Evolutionary conservation across 2,888 invertebrate genomes (phyloP), one percentile per base, ranked within the genome.

Genomic region (Serripes groenlandicus): DNA sequence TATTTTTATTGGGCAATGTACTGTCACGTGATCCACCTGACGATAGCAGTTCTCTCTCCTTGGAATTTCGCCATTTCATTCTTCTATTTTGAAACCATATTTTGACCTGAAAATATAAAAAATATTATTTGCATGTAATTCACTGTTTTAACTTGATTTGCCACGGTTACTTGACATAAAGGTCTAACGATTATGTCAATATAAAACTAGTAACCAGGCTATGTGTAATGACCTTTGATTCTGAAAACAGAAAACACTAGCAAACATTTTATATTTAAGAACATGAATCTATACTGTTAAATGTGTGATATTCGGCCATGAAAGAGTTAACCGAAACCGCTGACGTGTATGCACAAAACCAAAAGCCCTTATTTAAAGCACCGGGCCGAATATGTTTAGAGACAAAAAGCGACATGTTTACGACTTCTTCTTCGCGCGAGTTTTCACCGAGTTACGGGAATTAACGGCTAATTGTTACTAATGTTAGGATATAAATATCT

Each of bases 41-140:
- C 0, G 99, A 98, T 32, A 99, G 95, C 0, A 99, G 96, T 95
- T 99, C 99, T 42, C 99, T 96, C 94, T 99, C 99, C 95, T 99
- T 99, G 4, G 98, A 98, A 95, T 99, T 99, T 75, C 99, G 96
- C 99, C 99, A 99, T 95, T 98, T 99, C 99, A 99, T 99, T 75
- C 99, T 97, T 0, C 99, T 97, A 94, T 99, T 99, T 96, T 99
- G 99, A 95, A 99, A 99, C 97, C 97, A 97, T 83, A 97, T 97
- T 95, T 97, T 97, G 78, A 97, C 97, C 97, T 97, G 95, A 32
- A 56, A 54, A 56, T 62, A 62, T 28, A 62, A 49, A 49, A 49
- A 49, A 1, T 49, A 3, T 21, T 49, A 21, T 49, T 49, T 49
- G 49, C 15, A n/a, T n/a, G n/a, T n/a, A n/a, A n/a, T n/a, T n/a